Evolutionary conservation across 2,888 invertebrate genomes (phyloP).

Genomic region (Lamellibrachia columna): DNA sequence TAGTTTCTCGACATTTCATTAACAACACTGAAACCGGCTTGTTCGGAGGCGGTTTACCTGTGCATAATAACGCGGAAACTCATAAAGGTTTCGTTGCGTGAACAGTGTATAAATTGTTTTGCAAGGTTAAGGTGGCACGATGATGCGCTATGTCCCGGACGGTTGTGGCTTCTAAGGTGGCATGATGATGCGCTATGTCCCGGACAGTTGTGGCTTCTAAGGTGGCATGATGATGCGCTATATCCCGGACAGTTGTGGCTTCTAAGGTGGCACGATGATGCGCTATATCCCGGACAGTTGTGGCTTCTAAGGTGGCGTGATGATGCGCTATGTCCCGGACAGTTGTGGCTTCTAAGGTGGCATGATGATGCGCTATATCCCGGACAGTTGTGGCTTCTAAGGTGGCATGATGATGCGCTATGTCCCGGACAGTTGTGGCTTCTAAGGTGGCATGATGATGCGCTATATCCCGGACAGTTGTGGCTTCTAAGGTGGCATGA

Average conservation of each 20-base stretch:
- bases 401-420: background rate
- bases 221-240: background rate
- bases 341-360: background rate
- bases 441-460: background rate
- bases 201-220: background rate
- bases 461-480: background rate
- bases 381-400: background rate
- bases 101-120: background rate
- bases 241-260: background rate
- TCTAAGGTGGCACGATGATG: background rate
- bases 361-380: background rate
- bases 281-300: background rate
- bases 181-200: background rate
- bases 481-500: background rate
- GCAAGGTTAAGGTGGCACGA: background rate
- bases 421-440: background rate
- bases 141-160: background rate
- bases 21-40: background rate
- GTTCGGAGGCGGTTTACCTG: background rate
- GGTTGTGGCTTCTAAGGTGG: background rate
- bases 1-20: background rate
- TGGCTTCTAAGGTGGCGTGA: background rate
- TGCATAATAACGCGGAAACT: too few species aligned
- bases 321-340: background rate
- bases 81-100: background rate